A percentile compares a stretch with the other conserved stretches of the same genome.
These are phyloP conservation scores for Chelonoidis abingdonii DNA, from an alignment of 2,113 vertebrate species.

Conservation along the genomic window DNA sequence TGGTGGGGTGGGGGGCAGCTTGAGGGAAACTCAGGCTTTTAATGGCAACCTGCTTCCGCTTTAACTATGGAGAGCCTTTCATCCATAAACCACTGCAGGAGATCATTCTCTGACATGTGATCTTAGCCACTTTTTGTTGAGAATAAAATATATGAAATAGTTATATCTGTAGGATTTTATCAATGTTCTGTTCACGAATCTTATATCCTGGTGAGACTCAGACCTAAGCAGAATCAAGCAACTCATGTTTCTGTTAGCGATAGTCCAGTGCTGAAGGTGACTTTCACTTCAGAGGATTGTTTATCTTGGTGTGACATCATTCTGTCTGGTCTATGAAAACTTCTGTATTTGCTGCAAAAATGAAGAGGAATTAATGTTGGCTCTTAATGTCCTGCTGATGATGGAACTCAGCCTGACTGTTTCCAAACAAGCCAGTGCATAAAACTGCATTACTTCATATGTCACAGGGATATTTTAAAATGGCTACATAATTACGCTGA, in stretches of 20 bases:
- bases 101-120: background rate
- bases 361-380: conserved; percentile 17
- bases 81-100: background rate
- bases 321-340: conserved; percentile 2
- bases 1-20: background rate
- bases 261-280: background rate
- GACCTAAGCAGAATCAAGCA: background rate
- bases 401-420: conserved; percentile 26
- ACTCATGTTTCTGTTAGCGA: background rate
- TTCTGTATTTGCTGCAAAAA: conserved; percentile 19
- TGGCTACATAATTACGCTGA: conserved; percentile 44
- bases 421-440: conserved; percentile 29
- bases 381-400: conserved; percentile 2
- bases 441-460: conserved; percentile 69
- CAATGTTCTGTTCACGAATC: background rate
- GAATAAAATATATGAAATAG: background rate
- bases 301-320: conserved; percentile 33
- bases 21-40: background rate
- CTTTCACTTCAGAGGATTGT: conserved; percentile 5
- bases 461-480: conserved; percentile 64
- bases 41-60: background rate
- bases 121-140: background rate
- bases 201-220: background rate
- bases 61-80: background rate
- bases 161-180: background rate